These are phyloP conservation scores for Brachionus sp. DNA, from an alignment of 1,140 invertebrate species.

Conservation along the genomic window DNA sequence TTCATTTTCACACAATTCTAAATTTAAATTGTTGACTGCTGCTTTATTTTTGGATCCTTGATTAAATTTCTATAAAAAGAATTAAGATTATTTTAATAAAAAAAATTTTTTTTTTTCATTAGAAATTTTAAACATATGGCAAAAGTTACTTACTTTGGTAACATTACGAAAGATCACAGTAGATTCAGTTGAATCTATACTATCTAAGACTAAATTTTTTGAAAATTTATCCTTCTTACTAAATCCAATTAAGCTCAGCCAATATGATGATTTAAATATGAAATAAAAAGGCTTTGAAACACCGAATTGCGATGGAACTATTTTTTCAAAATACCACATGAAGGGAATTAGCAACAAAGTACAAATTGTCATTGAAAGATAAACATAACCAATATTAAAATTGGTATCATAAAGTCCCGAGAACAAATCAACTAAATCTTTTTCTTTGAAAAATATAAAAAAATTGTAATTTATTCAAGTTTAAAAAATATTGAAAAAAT, in stretches of 20 bases:
- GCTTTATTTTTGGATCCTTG: conserved; percentile 47
- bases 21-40: conserved; percentile 53
- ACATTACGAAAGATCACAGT: conserved; percentile 3
- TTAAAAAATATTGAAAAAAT: too few relatives aligned
- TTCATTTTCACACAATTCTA: conserved; percentile 60
- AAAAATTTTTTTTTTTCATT: not conserved
- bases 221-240: not conserved
- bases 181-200: not conserved
- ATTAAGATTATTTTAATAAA: not conserved
- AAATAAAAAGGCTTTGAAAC: conserved; percentile 72
- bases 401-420: not conserved
- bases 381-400: not conserved
- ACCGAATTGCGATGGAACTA: conserved; percentile 66
- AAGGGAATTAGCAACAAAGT: not conserved
- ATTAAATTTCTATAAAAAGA: not conserved
- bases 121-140: not conserved
- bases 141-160: not conserved
- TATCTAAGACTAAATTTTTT: not conserved
- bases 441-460: not conserved
- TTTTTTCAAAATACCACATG: conserved; percentile 68
- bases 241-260: not conserved
- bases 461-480: too few relatives aligned
- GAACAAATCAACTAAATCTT: not conserved
- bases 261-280: conserved; percentile 62
- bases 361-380: not conserved